Base-by-base conservation (phyloP, 2,113 vertebrate genomes). In the Petromus typicus region DNA sequence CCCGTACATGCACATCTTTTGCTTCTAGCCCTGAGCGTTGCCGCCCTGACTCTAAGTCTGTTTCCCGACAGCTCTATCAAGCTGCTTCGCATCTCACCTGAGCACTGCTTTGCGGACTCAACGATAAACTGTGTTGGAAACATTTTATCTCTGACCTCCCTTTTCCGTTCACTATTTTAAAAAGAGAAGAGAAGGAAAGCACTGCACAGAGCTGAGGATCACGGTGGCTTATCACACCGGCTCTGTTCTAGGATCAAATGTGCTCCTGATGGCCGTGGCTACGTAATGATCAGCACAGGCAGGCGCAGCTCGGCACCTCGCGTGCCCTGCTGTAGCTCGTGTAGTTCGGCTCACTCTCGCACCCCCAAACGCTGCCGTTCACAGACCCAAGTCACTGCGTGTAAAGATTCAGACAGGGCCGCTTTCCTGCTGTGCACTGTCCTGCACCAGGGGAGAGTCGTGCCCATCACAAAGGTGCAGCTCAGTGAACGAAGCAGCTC, bases 401-500 rank as follows among this genome's bases (percentile, higher is more conserved):
- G 54, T 63, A n/a, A 40, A 34, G 40, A 80, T 59, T 23, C 57
- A 23, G 37, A 85, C n/a, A 89, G 30, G 7, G 18, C 66, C 63
- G 0, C 56, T 82, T 43, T n/a, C 23, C 32, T 27, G 16, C 5
- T 9, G 45, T 51, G 64, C 79, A 57, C 3, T 20, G 30, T 0
- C 16, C 20, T 2, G 1, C 22, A 82, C 22, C 8, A 16, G 10
- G n/a, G 56, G 80, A 71, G 43, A 76, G 20, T 1, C 16, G 32
- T 11, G 22, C 57, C 79, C 43, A 27, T 75, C 7, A 17, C 34
- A 54, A 75, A 57, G 8, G 23, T 8, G 6, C 30, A 5, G 11
- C 22, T 93, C 66, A 14, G 0, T 7, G 57, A 23, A 27, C 6
- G 4, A 1, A 83, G 2, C 3, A 16, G 8, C 13, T 16, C 0